Evolutionary conservation across 2,888 invertebrate genomes (phyloP).

Genomic region (Cataglyphis rosenhaueri): DNA sequence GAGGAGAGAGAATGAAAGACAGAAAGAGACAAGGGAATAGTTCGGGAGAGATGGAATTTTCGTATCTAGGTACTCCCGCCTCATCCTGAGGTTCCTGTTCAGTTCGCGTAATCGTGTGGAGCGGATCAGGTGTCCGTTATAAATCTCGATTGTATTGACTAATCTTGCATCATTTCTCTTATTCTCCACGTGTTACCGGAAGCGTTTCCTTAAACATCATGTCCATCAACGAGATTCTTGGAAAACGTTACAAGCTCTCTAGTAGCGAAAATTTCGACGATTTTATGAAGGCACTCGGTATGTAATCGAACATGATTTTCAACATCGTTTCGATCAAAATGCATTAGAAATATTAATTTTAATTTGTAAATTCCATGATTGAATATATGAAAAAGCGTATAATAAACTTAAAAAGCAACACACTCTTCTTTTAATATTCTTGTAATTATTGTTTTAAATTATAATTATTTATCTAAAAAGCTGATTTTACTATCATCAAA

Average conservation of each 20-base stretch:
- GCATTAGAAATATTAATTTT: not conserved
- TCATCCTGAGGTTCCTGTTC: constrained; percentile 62
- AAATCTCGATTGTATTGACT: not conserved
- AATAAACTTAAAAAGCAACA: not conserved
- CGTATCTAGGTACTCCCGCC: constrained; percentile 58
- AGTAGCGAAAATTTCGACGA: constrained; percentile 95
- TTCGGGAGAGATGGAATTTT: constrained; percentile 47
- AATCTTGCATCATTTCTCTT: not conserved
- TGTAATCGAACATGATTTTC: constrained; percentile 72
- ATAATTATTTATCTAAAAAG: not conserved
- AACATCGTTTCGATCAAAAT: not conserved
- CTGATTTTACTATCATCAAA: not conserved
- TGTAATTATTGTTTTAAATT: not conserved
- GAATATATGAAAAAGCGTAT: not conserved
- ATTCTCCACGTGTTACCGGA: constrained; percentile 50
- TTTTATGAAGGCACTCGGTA: constrained; percentile 95
- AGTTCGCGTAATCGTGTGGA: constrained; percentile 57
- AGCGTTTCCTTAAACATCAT: constrained; percentile 64
- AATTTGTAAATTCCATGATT: not conserved
- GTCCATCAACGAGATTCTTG: constrained; percentile 84
- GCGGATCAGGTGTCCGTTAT: constrained; percentile 38
- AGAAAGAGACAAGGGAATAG: constrained; percentile 21
- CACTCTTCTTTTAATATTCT: not conserved
- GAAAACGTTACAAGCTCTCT: constrained; percentile 93
- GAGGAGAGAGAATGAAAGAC: constrained; percentile 21